Conservation (phyloP, 2,888 invertebrate genomes). For the Pogonocherus hispidulus region DNA sequence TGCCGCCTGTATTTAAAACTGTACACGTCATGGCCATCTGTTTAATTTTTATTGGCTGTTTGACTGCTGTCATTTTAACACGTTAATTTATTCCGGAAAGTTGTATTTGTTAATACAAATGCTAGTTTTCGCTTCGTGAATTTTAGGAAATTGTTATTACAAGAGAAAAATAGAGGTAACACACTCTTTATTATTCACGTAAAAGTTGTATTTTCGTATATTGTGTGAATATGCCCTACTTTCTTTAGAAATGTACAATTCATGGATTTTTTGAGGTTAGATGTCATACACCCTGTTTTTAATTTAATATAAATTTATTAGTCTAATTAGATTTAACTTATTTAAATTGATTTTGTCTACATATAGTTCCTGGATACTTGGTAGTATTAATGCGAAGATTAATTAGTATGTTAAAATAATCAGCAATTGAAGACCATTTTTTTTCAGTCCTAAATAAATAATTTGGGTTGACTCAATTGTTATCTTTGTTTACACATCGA, state of each 20-base stretch:
- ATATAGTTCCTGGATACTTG: background rate
- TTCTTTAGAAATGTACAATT: background rate
- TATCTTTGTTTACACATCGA: slow-evolving; percentile 20
- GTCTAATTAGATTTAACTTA: slow-evolving; percentile 1
- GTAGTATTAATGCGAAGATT: background rate
- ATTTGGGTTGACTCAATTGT: slow-evolving; percentile 21
- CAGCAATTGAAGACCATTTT: background rate
- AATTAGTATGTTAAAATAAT: background rate
- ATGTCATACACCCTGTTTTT: slow-evolving; percentile 29
- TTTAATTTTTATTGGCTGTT: slow-evolving; percentile 44
- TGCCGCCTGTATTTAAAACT: slow-evolving; percentile 23
- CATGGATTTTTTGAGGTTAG: slow-evolving; percentile 20
- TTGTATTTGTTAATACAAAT: slow-evolving; percentile 43
- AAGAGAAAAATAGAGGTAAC: slow-evolving; percentile 7
- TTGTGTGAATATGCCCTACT: background rate
- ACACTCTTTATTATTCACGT: background rate
- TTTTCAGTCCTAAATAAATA: slow-evolving; percentile 15
- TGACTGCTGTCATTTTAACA: slow-evolving; percentile 3
- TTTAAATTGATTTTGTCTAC: background rate
- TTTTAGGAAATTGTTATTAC: slow-evolving; percentile 5
- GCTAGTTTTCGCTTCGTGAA: slow-evolving; percentile 26
- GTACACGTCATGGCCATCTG: slow-evolving; percentile 43
- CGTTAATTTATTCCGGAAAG: slow-evolving; percentile 8
- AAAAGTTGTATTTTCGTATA: background rate
- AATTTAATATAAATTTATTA: slow-evolving; percentile 21